Evolutionary conservation across 2,797 vertebrate species (phyloP).

Genomic region (Paedocypris micromegethes): DNA sequence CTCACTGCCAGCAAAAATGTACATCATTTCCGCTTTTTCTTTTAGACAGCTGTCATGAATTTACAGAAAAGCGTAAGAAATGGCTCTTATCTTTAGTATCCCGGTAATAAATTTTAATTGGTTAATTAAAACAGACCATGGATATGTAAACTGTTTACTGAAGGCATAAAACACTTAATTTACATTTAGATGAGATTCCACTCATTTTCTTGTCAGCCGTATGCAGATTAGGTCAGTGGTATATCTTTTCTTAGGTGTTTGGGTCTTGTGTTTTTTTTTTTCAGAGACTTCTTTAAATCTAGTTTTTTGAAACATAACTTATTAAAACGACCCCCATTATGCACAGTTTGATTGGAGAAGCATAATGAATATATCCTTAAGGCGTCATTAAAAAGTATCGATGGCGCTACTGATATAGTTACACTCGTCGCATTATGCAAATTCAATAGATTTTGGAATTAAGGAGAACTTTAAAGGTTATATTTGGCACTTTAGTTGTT

Average conservation of each 20-base stretch:
- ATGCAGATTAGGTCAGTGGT: constrained; percentile 65
- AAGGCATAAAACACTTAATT: constrained; percentile 69
- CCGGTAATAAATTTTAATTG: constrained; percentile 64
- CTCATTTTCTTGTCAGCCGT: constrained; percentile 66
- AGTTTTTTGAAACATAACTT: constrained; percentile 41
- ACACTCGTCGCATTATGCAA: constrained; percentile 46
- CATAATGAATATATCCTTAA: constrained; percentile 55
- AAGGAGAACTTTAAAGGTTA: constrained; percentile 55
- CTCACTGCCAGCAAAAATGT: constrained; percentile 26
- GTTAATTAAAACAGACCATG: constrained; percentile 68
- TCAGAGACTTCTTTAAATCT: constrained; percentile 23
- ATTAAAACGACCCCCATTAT: constrained; percentile 50
- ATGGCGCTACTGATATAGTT: constrained; percentile 45
- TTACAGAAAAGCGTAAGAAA: constrained; percentile 50
- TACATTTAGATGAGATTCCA: constrained; percentile 75
- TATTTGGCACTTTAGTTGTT: constrained; percentile 54
- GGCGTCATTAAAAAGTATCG: constrained; percentile 50
- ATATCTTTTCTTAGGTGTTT: constrained; percentile 59
- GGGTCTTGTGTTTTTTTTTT: constrained; percentile 53
- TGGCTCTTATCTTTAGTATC: constrained; percentile 55
- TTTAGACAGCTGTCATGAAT: constrained; percentile 45
- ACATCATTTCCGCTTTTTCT: constrained; percentile 18
- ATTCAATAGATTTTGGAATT: constrained; percentile 50
- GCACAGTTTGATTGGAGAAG: constrained; percentile 48
- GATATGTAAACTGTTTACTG: constrained; percentile 69